Evolutionary conservation across 2,113 vertebrate species (phyloP), one percentile per base, ranked within the genome.

Genomic region (Lophius piscatorius): DNA sequence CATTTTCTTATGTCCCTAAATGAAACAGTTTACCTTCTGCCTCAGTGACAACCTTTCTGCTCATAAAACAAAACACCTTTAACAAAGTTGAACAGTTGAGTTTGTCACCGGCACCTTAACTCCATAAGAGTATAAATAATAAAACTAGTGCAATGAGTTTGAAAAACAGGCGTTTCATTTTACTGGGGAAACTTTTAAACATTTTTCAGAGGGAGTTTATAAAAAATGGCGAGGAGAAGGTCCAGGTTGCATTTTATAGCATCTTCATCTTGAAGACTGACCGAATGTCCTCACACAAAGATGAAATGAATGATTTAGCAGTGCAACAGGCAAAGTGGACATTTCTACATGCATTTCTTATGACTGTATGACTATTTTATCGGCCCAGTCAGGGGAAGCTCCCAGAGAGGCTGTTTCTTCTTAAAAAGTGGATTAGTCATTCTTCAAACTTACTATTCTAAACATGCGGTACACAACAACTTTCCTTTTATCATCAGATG

Each of bases 291-390:
- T 51, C 9, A 24, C 21, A 34, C 51, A 35, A 28, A 58, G 35
- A 56, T 22, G 10, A 44, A 47, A 71, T 82, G 9, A 81, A 78
- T 82, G 59, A 74, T 76, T 79, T 24, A 78, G 23, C 22, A 34
- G 38, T 22, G 57, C 41, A 66, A 76, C 55, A 72, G 56, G 47
- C 40, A 52, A 64, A 66, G 40, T 34, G 2, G 14, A 74, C 52
- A 61, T 67, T 50, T 54, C 38, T 7, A 2, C 74, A 76, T 72
- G 52, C 52, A 82, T 78, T 77, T 74, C 56, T 82, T 58, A 79
- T 69, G 57, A 74, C 39, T 41, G 35, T 31, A 70, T 81, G 40
- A 72, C 57, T 74, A 70, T 81, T 80, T 79, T 2, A 82, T 66
- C 4, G 23, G 8, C 29, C 46, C 20, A 42, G 57, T 58, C 38